Evolutionary conservation across 2,113 vertebrate species (phyloP), one percentile per base, ranked within the genome.

Genomic region (Cyanoliseus patagonus): DNA sequence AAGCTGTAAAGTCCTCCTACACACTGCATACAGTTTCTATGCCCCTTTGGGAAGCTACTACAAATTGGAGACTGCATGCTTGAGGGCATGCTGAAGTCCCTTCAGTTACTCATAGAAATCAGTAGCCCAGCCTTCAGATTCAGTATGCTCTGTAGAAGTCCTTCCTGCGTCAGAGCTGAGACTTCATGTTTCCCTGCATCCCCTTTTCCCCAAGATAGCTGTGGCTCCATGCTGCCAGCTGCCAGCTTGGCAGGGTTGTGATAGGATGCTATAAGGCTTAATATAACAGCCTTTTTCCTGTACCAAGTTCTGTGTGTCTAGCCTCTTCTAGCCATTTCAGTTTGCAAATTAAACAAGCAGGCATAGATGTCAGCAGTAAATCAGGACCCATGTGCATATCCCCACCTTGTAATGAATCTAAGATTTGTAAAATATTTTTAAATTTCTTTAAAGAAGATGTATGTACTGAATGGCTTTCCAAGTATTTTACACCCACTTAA

Each of bases 1-100:
- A 39, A 72, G 11, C 8, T n/a, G 3, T n/a, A 37, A 77, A 74
- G 4, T 82, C 62, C 35, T 91, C 46, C 16, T 57, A 24, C 7
- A 27, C 3, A 6, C 55, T 35, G 11, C 0, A 0, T 5, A 20
- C 12, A 28, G 17, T 64, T 73, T 64, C 0, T 0, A 31, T 19
- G 8, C 3, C 30, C 15, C 18, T 88, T 66, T 25, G 28, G 63
- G 17, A 90, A 53, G 10, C 7, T 83, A 7, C 27, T 57, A n/a
- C 10, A 57, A 37, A 64, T 0, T 39, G 42, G 27, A 84, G 28
- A 41, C 16, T 20, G 7, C 8, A 19, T 19, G 20, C 18, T 28
- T 57, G 28, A 16, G 13, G 17, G 2, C 18, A 27, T 41, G 25
- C 6, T 67, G 35, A 52, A 37, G 39, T 44, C 37, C 33, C 7